Conservation (phyloP, 2,888 invertebrate genomes). For the Nebria salina region DNA sequence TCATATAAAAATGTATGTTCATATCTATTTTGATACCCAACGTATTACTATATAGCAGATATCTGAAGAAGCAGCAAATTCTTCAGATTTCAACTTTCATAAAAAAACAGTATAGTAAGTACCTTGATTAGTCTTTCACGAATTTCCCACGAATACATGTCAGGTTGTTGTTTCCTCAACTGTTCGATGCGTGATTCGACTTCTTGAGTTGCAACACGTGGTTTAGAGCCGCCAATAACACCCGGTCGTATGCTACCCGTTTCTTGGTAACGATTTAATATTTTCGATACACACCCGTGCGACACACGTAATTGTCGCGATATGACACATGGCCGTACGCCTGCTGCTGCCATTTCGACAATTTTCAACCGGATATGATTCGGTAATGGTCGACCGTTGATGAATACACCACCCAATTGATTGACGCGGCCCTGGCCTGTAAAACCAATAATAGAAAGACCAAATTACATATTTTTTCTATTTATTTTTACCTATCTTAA, state of each 20-base stretch:
- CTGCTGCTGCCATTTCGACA: conserved; percentile 95
- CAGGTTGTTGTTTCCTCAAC: conserved; percentile 90
- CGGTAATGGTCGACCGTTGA: conserved; percentile 97
- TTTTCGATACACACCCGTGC: conserved; percentile 98
- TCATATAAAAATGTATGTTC: no score
- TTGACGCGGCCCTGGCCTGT: conserved; percentile 96
- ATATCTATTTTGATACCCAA: no score
- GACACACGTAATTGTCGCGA: conserved; percentile 95
- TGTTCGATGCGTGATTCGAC: conserved; percentile 92
- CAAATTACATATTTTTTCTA: neutral
- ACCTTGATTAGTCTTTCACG: conserved; percentile 92
- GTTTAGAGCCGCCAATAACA: conserved; percentile 93
- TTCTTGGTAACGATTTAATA: conserved; percentile 93
- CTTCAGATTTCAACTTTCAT: no score
- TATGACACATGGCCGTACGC: conserved; percentile 95
- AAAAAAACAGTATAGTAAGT: conserved; percentile 48
- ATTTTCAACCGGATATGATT: conserved; percentile 95
- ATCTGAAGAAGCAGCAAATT: no score
- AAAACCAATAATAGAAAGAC: conserved; percentile 16
- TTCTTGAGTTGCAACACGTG: conserved; percentile 92
- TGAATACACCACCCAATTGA: conserved; percentile 97
- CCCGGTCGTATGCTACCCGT: conserved; percentile 96
- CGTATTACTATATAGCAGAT: no score
- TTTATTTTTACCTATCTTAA: neutral
- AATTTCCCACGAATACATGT: conserved; percentile 96